Conservation (phyloP, 2,888 invertebrate species). For the Galeruca laticollis region DNA sequence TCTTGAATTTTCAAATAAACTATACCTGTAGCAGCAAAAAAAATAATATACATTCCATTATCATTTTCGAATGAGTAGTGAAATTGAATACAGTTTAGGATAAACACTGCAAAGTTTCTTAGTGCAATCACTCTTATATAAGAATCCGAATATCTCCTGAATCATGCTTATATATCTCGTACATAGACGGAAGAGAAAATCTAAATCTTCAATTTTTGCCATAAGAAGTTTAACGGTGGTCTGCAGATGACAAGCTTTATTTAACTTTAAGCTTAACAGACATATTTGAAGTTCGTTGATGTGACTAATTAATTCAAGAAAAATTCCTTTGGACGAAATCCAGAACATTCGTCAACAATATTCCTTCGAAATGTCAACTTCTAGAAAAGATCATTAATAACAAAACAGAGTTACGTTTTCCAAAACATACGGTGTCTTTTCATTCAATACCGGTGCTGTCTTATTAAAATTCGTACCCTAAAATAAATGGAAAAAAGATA, state of each 20-base stretch:
- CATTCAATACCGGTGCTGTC: constrained; percentile 48
- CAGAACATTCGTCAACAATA: constrained; percentile 55
- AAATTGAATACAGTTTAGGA: too few relatives aligned
- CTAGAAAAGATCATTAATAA: constrained; percentile 59
- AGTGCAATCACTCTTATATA: too few relatives aligned
- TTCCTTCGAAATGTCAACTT: constrained; percentile 56
- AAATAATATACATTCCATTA: too few relatives aligned
- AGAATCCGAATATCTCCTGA: too few relatives aligned
- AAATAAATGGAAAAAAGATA: constrained; percentile 48
- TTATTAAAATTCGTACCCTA: constrained; percentile 51
- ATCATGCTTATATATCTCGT: not conserved
- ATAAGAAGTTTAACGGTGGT: constrained; percentile 22
- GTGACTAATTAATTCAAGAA: constrained; percentile 56
- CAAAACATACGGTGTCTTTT: constrained; percentile 54
- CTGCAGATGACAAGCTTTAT: constrained; percentile 34
- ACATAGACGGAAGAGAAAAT: not conserved
- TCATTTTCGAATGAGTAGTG: too few relatives aligned
- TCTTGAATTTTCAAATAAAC: too few relatives aligned
- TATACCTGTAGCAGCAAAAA: too few relatives aligned
- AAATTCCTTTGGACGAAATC: constrained; percentile 54
- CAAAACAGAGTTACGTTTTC: constrained; percentile 54
- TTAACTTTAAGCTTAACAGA: constrained; percentile 30
- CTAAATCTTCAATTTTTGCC: not conserved
- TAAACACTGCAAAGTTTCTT: too few relatives aligned
- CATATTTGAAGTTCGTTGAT: constrained; percentile 43